Conservation (phyloP, 2,113 vertebrate genomes). For the Stegastes partitus region DNA sequence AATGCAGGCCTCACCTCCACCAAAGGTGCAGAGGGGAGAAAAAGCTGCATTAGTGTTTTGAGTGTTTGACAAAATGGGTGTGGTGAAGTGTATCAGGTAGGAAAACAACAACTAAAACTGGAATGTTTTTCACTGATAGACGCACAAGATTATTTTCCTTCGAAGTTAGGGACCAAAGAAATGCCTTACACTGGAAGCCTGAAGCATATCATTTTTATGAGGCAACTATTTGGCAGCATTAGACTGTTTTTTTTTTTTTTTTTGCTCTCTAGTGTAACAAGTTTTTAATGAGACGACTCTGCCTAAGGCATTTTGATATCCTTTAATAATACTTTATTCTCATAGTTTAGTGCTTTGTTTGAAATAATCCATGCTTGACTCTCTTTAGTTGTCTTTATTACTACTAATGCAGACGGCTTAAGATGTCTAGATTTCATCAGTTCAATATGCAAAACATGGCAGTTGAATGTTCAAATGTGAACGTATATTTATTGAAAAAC, state of each 20-base stretch:
- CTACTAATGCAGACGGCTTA: background rate
- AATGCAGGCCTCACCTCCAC: constrained; percentile 61
- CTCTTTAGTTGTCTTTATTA: background rate
- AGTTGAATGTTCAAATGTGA: background rate
- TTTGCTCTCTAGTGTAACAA: background rate
- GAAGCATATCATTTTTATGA: constrained; percentile 1
- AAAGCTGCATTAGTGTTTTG: background rate
- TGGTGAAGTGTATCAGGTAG: constrained; percentile 8
- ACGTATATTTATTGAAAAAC: background rate
- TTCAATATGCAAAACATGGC: background rate
- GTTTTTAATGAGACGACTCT: constrained; percentile 3
- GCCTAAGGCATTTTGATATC: constrained; percentile 11
- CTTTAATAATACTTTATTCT: background rate
- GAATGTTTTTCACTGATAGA: constrained; percentile 13
- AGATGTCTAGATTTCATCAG: background rate
- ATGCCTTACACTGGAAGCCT: background rate
- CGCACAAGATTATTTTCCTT: constrained; percentile 7
- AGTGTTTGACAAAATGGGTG: constrained; percentile 21
- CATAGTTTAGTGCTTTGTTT: background rate
- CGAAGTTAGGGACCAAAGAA: background rate
- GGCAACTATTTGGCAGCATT: background rate
- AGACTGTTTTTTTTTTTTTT: background rate
- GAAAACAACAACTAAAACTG: constrained; percentile 16
- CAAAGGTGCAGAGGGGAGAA: constrained; percentile 30
- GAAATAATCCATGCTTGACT: constrained; percentile 14